phyloP scores from a whole-genome alignment of 2,888 invertebrate genomes.

The Nomada fucata region DNA sequence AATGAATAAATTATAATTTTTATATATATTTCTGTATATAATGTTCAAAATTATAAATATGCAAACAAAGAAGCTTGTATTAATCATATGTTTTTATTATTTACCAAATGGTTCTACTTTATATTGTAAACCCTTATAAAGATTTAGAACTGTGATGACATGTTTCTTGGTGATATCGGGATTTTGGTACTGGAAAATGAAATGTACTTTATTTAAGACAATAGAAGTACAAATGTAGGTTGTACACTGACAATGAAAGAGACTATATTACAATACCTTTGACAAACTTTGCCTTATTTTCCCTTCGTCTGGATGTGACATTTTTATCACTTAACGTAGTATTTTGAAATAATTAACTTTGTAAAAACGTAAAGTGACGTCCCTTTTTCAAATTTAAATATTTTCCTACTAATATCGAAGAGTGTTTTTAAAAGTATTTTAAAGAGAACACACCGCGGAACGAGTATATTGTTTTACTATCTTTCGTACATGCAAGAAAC shows the following conservation, averaged over 20 bases:
- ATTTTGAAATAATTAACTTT: constrained; percentile 1
- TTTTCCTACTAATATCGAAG: neutral
- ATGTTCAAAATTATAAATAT: neutral
- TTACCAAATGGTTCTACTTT: constrained; percentile 90
- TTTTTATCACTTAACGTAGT: constrained; percentile 77
- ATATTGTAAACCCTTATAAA: constrained; percentile 88
- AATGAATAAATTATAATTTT: constrained; percentile 2
- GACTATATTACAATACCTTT: constrained; percentile 82
- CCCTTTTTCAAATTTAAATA: neutral
- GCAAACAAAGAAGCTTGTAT: neutral
- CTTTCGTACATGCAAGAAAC: neutral
- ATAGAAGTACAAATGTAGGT: neutral
- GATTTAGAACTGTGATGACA: constrained; percentile 87
- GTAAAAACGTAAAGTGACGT: neutral
- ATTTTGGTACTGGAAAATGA: constrained; percentile 88
- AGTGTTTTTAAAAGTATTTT: neutral
- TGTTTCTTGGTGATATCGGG: constrained; percentile 88
- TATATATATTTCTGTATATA: neutral
- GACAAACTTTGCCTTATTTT: constrained; percentile 85
- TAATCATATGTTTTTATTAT: constrained; percentile 66
- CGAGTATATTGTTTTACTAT: constrained; percentile 15
- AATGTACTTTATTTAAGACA: constrained; percentile 7
- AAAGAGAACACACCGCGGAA: neutral
- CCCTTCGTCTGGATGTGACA: constrained; percentile 84
- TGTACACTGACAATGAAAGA: neutral